Percentiles rank a stretch among this genome's conserved stretches.
These are phyloP conservation scores for Cecidostiba fungosa DNA, from an alignment of 2,888 invertebrate genomes.

Conservation along the genomic window DNA sequence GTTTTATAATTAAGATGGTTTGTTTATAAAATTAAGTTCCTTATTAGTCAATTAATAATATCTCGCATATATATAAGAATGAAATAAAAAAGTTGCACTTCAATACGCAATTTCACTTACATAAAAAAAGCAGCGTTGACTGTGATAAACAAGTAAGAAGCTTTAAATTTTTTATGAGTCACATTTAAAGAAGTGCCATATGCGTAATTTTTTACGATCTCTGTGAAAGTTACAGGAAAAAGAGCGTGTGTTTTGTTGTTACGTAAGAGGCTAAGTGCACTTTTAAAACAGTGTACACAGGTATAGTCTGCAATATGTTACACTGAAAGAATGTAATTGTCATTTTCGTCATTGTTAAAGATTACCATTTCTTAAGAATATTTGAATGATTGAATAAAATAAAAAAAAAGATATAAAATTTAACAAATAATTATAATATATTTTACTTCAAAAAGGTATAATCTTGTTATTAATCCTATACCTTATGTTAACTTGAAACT, in stretches of 20 bases:
- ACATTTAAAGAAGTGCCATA: slow-evolving; percentile 6
- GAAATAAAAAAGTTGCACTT: neutral
- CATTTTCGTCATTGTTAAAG: neutral
- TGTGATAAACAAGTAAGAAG: slow-evolving; percentile 7
- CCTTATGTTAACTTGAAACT: too few relatives aligned
- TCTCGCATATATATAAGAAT: neutral
- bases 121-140: neutral
- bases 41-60: too few relatives aligned
- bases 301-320: neutral
- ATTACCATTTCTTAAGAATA: neutral
- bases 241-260: neutral
- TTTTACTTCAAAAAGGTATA: neutral
- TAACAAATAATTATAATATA: neutral
- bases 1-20: too few relatives aligned
- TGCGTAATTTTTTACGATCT: slow-evolving; percentile 4
- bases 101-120: neutral
- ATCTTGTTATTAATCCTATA: neutral
- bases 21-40: too few relatives aligned
- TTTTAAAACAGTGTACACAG: neutral
- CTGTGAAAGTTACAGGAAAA: slow-evolving; percentile 10
- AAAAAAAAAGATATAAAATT: neutral
- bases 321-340: neutral
- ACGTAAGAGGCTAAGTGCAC: neutral
- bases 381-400: neutral
- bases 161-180: neutral